phyloP scores from a whole-genome alignment of 2,113 vertebrate genomes.

The Amia ocellicauda region DNA sequence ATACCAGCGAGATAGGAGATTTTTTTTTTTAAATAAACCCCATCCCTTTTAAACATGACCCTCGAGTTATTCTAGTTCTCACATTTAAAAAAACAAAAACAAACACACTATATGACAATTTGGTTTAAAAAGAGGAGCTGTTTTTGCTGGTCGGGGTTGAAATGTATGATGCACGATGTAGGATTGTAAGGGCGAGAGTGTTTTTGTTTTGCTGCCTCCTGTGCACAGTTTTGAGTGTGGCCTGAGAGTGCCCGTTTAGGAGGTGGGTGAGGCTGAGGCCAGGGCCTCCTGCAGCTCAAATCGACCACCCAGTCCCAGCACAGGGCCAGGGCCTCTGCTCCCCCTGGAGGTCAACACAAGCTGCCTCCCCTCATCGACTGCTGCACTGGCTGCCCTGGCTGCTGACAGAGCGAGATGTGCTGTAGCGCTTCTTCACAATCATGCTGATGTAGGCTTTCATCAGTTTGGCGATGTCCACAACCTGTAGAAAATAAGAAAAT shows the following conservation, averaged over 20 bases:
- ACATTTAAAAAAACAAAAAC: slow-evolving; percentile 16
- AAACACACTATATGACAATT: background rate
- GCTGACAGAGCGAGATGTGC: slow-evolving; percentile 84
- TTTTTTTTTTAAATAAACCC: background rate
- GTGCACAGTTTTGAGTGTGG: background rate
- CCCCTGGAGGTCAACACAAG: no score
- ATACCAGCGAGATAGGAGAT: background rate
- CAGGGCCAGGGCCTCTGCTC: no score
- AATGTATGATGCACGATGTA: no score
- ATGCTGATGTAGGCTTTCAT: slow-evolving; percentile 99
- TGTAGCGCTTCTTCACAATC: slow-evolving; percentile 97
- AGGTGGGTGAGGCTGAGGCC: background rate
- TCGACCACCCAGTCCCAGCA: no score
- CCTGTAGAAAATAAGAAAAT: no score
- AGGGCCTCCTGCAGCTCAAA: no score
- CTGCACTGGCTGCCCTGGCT: slow-evolving; percentile 81
- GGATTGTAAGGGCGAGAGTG: no score
- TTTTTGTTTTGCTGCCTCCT: background rate
- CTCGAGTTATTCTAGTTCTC: slow-evolving; percentile 4
- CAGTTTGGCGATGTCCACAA: slow-evolving; percentile 95
- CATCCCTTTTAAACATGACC: background rate
- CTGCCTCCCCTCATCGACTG: slow-evolving; percentile 70
- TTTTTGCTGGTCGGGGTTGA: no score
- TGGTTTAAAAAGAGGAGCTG: no score
- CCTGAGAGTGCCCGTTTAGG: background rate